These are phyloP conservation scores for Cryptocheilus praepositus DNA, from an alignment of 2,888 invertebrate species.

Conservation along the genomic window DNA sequence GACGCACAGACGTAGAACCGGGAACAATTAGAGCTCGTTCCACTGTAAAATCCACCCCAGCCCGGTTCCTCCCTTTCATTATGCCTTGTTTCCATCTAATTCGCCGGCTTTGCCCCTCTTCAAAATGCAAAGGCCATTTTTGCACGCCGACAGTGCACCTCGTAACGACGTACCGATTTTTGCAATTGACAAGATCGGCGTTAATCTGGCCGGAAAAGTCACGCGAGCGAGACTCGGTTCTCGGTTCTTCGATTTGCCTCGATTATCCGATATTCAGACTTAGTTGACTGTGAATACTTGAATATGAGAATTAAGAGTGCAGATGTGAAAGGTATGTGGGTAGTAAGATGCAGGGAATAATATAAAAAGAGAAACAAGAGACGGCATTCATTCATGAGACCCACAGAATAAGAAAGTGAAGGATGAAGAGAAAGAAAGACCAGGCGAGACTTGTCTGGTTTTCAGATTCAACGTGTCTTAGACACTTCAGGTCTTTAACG, in stretches of 20 bases:
- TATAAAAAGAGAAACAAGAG: not conserved
- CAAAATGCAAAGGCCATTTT: too few species aligned
- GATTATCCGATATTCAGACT: not conserved
- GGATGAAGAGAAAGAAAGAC: not conserved
- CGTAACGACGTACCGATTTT: too few species aligned
- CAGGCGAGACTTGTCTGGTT: not conserved
- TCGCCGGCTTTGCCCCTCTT: constrained; percentile 3
- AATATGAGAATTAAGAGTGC: too few species aligned
- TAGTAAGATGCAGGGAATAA: too few species aligned
- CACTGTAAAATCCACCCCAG: constrained; percentile 38
- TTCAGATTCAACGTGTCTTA: constrained; percentile 22
- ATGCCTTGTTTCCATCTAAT: not conserved
- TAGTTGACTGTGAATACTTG: too few species aligned
- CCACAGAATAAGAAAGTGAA: too few species aligned
- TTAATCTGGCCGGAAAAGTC: too few species aligned
- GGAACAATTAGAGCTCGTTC: constrained; percentile 34
- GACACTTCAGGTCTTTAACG: constrained; percentile 35
- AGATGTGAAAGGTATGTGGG: too few species aligned
- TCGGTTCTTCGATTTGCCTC: not conserved
- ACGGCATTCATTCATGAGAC: too few species aligned
- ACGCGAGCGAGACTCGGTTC: too few species aligned
- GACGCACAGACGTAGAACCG: constrained; percentile 28
- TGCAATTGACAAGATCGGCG: too few species aligned
- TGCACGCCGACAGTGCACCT: too few species aligned
- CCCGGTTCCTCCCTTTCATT: constrained; percentile 22